Percentiles rank a stretch among this genome's conserved stretches.
Conservation (phyloP, 2,113 vertebrate genomes). For the Tursiops truncatus region DNA sequence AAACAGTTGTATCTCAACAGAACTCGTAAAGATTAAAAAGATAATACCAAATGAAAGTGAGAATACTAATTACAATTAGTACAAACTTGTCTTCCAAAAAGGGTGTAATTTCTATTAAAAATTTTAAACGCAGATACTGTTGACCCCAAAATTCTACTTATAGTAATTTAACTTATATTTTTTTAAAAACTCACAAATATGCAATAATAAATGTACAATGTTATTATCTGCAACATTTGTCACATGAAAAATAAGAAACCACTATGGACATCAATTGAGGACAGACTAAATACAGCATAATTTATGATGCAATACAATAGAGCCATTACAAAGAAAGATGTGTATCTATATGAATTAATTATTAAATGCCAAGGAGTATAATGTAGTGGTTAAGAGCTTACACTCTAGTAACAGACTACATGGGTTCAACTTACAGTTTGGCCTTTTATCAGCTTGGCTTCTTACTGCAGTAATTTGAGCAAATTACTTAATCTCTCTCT, state of each 20-base stretch:
- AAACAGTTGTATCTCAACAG: slow-evolving; percentile 25
- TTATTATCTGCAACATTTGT: slow-evolving; percentile 39
- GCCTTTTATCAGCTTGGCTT: background rate
- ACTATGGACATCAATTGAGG: background rate
- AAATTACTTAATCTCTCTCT: slow-evolving; percentile 45
- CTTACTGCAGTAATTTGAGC: background rate
- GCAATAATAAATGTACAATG: background rate
- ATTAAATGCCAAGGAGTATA: slow-evolving; percentile 27
- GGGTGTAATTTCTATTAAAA: slow-evolving; percentile 27
- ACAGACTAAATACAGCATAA: background rate
- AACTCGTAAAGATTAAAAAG: slow-evolving; percentile 35
- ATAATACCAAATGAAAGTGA: background rate
- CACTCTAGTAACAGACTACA: background rate
- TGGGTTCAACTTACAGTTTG: background rate
- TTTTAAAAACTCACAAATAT: background rate
- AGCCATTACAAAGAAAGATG: slow-evolving; percentile 43
- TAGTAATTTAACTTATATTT: background rate
- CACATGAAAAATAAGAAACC: slow-evolving; percentile 40
- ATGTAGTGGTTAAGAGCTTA: background rate
- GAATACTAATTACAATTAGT: slow-evolving; percentile 40
- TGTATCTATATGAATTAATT: background rate
- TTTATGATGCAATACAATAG: background rate
- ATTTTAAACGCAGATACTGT: slow-evolving; percentile 4
- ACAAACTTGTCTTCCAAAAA: slow-evolving; percentile 15
- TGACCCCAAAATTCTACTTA: background rate